phyloP scores from a whole-genome alignment of 2,888 invertebrate genomes.

The Artemia sinica region DNA sequence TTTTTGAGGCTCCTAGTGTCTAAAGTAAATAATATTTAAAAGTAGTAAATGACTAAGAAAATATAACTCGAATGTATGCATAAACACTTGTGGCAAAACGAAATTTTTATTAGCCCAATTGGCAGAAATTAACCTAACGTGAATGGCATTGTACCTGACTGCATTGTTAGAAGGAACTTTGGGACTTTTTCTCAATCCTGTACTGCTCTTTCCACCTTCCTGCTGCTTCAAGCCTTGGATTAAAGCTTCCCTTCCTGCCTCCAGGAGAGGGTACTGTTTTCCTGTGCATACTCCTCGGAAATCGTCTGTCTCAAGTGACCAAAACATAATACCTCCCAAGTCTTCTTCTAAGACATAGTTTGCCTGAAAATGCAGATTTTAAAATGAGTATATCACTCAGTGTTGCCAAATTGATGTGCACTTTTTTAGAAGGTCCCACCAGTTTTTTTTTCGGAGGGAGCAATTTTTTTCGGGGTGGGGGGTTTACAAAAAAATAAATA shows the following conservation, averaged over 20 bases:
- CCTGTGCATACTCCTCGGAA: constrained; percentile 76
- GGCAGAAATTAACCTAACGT: not conserved
- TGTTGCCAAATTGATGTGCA: no score
- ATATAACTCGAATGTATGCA: no score
- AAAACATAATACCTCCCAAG: constrained; percentile 78
- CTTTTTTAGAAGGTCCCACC: no score
- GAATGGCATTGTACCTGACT: not conserved
- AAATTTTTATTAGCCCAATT: no score
- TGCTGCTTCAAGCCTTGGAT: constrained; percentile 29
- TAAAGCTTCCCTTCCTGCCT: constrained; percentile 69
- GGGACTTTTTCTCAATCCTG: not conserved
- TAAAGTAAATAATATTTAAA: no score
- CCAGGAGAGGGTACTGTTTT: constrained; percentile 72
- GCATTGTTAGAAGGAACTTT: not conserved
- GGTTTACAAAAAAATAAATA: no score
- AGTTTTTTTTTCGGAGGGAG: no score
- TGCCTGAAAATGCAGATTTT: constrained; percentile 34
- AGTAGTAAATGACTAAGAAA: no score
- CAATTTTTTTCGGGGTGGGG: no score
- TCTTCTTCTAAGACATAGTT: constrained; percentile 65
- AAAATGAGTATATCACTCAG: no score
- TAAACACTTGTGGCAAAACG: no score
- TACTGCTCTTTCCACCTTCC: constrained; percentile 8
- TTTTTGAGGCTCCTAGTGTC: no score
- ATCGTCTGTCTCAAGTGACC: constrained; percentile 86